A percentile compares a stretch with the other conserved stretches of the same genome.
phyloP scores from a whole-genome alignment of 2,797 vertebrate species.

The Arctocebus calabarensis region DNA sequence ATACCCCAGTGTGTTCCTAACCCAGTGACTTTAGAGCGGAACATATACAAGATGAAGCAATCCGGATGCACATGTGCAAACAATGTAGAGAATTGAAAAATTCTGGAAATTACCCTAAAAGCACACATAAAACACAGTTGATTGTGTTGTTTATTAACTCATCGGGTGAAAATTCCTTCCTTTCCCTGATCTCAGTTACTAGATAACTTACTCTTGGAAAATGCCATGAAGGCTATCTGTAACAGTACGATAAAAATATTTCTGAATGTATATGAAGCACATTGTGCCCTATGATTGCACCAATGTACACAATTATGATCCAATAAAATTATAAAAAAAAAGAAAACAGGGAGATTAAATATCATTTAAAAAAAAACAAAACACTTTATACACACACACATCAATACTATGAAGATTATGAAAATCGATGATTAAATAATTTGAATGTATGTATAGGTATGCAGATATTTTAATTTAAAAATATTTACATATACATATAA shows the following conservation, averaged over 20 bases:
- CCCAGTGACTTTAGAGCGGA: slow-evolving; percentile 47
- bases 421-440: not conserved
- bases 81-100: slow-evolving; percentile 47
- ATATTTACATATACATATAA: not conserved
- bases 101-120: slow-evolving; percentile 66
- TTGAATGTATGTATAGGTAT: not conserved
- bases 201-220: not conserved
- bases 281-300: no score
- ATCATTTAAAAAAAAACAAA: not conserved
- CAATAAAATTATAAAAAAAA: no score
- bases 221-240: no score
- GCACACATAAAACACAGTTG: slow-evolving; percentile 46
- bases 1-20: slow-evolving; percentile 50
- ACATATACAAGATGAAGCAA: slow-evolving; percentile 30
- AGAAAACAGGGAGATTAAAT: no score
- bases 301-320: no score
- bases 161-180: slow-evolving; percentile 55
- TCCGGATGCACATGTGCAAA: slow-evolving; percentile 51
- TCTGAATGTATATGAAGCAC: no score
- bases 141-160: slow-evolving; percentile 56
- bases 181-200: slow-evolving; percentile 43
- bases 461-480: not conserved
- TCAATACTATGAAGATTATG: not conserved
- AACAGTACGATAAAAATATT: no score
- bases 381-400: not conserved